phyloP scores from a whole-genome alignment of 2,797 vertebrate genomes.

The Falco cherrug region DNA sequence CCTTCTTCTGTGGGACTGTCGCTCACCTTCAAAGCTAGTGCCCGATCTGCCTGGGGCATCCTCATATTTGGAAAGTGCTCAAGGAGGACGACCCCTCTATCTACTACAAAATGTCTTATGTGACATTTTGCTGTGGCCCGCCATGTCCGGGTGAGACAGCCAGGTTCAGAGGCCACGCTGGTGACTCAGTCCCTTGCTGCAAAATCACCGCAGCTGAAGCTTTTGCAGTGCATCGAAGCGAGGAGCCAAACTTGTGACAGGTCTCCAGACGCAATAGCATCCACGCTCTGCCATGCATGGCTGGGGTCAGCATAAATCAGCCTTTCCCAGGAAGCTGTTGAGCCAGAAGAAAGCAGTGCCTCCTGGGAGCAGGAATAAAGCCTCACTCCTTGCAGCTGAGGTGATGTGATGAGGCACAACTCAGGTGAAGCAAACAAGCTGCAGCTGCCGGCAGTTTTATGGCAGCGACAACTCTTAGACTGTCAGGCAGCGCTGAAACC shows the following conservation, averaged over 20 bases:
- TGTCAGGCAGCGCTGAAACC: background rate
- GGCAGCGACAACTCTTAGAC: background rate
- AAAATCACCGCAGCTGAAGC: background rate
- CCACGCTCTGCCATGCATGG: fast-evolving
- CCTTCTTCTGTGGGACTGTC: background rate
- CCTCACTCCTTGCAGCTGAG: background rate
- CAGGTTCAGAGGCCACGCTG: background rate
- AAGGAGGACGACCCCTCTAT: background rate
- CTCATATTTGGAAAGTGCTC: background rate
- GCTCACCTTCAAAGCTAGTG: background rate
- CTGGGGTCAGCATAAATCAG: background rate
- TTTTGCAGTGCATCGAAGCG: fast-evolving
- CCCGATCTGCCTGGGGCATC: fast-evolving
- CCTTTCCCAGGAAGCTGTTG: background rate
- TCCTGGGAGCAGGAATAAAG: background rate
- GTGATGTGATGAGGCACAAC: background rate
- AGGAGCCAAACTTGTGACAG: background rate
- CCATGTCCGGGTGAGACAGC: fast-evolving
- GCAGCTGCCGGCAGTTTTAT: fast-evolving
- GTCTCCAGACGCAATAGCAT: fast-evolving
- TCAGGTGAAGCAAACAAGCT: background rate
- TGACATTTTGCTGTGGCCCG: background rate
- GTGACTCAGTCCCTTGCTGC: background rate
- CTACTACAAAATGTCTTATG: fast-evolving
- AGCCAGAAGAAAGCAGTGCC: background rate